Percentiles rank a stretch among this genome's conserved stretches.
Evolutionary conservation across 2,888 invertebrate species (phyloP).

Genomic region (Tinea semifulvella): DNA sequence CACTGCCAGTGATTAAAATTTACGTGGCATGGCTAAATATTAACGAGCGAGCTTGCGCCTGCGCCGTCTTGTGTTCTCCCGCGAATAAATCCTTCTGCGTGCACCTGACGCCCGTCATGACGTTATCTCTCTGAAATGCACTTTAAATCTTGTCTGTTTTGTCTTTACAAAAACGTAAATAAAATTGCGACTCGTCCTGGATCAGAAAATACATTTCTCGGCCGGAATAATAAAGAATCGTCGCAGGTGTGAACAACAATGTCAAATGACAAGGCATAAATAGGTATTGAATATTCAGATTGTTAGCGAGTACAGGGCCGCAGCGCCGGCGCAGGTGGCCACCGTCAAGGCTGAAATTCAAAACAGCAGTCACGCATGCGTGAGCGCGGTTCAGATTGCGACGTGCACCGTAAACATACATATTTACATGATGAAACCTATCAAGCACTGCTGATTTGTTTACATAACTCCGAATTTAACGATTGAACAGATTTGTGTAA

Average conservation of each 20-base stretch:
- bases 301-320: constrained; percentile 61
- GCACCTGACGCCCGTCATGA: constrained; percentile 44
- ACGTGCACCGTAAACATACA: constrained; percentile 23
- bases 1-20: constrained; percentile 65
- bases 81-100: constrained; percentile 59
- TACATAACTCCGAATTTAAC: not conserved
- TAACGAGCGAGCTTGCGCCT: constrained; percentile 57
- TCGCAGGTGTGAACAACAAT: constrained; percentile 56
- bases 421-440: constrained; percentile 10
- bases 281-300: constrained; percentile 61
- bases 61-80: constrained; percentile 44
- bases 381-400: constrained; percentile 48
- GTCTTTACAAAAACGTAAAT: constrained; percentile 1
- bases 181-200: not conserved
- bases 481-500: not conserved
- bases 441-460: not conserved
- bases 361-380: constrained; percentile 65
- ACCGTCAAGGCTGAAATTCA: constrained; percentile 68
- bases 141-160: constrained; percentile 8
- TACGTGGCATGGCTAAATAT: constrained; percentile 62
- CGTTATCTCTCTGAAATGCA: constrained; percentile 11
- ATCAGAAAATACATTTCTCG: constrained; percentile 1
- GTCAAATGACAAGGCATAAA: constrained; percentile 35
- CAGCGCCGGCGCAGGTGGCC: constrained; percentile 71
- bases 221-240: not conserved